Evolutionary conservation across 2,113 vertebrate genomes (phyloP).

Genomic region (Psettodes erumei): DNA sequence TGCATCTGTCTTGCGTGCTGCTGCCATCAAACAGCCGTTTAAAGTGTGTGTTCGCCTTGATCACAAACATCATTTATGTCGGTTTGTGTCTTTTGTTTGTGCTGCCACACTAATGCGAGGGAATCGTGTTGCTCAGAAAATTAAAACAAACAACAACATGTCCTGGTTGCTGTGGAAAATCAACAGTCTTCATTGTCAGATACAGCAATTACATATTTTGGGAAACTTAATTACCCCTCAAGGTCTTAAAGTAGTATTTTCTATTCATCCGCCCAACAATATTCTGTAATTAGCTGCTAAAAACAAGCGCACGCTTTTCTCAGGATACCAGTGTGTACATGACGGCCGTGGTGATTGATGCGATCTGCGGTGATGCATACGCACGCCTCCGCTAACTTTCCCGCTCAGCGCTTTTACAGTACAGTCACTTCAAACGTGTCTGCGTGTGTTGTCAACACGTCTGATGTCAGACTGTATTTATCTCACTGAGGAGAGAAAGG

Average conservation of each 20-base stretch:
- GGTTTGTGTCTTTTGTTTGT: background rate
- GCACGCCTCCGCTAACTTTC: background rate
- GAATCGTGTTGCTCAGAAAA: no score
- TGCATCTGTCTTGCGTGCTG: slow-evolving; percentile 15
- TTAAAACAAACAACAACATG: background rate
- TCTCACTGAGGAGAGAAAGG: slow-evolving; percentile 21
- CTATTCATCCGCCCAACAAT: background rate
- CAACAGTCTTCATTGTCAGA: background rate
- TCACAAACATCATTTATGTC: background rate
- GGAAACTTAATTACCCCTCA: background rate
- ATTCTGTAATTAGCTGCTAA: background rate
- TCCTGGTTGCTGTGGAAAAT: background rate
- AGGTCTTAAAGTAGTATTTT: slow-evolving; percentile 1
- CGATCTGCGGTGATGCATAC: background rate
- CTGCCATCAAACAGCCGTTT: background rate
- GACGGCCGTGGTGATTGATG: background rate
- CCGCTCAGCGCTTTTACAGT: background rate
- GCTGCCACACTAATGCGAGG: background rate
- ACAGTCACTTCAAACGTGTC: background rate
- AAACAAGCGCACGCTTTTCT: background rate
- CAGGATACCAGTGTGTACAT: background rate
- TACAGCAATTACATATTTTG: background rate
- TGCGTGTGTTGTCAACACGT: slow-evolving; percentile 4
- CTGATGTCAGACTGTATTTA: slow-evolving; percentile 13
- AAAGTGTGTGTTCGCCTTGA: background rate